Conservation (phyloP, 2,888 invertebrate species). For the Toxonevra muliebris region DNA sequence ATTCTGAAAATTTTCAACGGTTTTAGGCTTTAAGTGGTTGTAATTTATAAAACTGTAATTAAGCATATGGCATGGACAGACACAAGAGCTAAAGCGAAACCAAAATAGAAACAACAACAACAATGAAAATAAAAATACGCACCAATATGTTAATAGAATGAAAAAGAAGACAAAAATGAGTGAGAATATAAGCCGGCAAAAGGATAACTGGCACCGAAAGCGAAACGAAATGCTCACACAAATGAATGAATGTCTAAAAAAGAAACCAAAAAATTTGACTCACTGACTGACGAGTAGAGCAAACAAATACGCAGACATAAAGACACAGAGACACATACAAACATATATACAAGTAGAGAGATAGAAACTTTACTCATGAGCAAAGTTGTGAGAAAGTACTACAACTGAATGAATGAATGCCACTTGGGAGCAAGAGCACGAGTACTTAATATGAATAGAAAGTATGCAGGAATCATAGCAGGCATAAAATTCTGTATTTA, state of each 20-base stretch:
- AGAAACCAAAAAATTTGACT: too few species aligned
- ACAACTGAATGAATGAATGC: too few species aligned
- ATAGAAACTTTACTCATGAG: too few species aligned
- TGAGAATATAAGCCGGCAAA: background rate
- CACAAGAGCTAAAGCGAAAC: background rate
- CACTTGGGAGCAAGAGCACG: too few species aligned
- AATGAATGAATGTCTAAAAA: background rate
- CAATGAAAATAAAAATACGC: background rate
- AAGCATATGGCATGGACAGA: conserved; percentile 8
- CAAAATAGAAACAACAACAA: background rate
- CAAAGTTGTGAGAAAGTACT: too few species aligned
- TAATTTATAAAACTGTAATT: conserved; percentile 31
- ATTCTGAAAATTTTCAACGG: conserved; percentile 3
- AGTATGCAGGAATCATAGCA: too few species aligned
- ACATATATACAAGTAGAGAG: too few species aligned
- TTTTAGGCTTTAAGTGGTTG: conserved; percentile 24
- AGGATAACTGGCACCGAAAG: background rate
- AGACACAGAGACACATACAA: too few species aligned
- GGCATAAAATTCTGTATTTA: too few species aligned
- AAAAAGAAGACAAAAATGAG: background rate
- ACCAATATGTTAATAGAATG: conserved; percentile 1
- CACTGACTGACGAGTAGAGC: too few species aligned
- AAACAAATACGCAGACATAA: too few species aligned
- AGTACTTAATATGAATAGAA: too few species aligned
- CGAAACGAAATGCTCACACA: background rate